Conservation (phyloP, 92 coral and sea anemone genomes). For the Zoanthus sociatus region DNA sequence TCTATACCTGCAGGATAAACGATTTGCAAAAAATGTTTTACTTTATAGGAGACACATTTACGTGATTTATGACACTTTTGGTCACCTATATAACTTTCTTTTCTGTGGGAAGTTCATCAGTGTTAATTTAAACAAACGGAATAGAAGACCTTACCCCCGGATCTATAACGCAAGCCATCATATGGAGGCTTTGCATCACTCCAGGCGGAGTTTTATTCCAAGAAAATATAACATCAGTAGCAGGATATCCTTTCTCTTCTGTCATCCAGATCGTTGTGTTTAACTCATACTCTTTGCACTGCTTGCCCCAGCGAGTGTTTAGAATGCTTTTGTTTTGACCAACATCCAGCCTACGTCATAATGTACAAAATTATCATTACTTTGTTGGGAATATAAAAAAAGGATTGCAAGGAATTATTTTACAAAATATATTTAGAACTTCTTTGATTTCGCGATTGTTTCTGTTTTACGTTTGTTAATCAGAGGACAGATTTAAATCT, state of each 20-base stretch:
- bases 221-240: constrained; percentile 18
- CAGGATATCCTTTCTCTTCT: constrained; percentile 44
- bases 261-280: constrained; percentile 31
- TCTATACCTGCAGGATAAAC: too few relatives aligned
- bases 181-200: neutral
- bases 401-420: neutral
- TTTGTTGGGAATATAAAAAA: neutral
- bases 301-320: constrained; percentile 50
- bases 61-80: too few relatives aligned
- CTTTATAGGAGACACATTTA: too few relatives aligned
- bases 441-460: too few relatives aligned
- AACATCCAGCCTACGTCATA: constrained; percentile 32
- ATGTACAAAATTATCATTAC: too few relatives aligned
- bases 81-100: too few relatives aligned
- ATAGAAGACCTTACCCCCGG: constrained; percentile 28
- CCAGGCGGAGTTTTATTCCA: constrained; percentile 55
- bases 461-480: too few relatives aligned
- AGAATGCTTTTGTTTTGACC: constrained; percentile 23
- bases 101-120: neutral
- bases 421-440: too few relatives aligned
- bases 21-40: too few relatives aligned
- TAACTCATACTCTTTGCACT: constrained; percentile 40
- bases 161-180: constrained; percentile 41
- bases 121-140: neutral
- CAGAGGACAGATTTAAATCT: too few relatives aligned